A percentile compares a stretch with the other conserved stretches of the same genome.
These are phyloP conservation scores for Podabrus alpinus DNA, from an alignment of 2,888 invertebrate species.

Conservation along the genomic window DNA sequence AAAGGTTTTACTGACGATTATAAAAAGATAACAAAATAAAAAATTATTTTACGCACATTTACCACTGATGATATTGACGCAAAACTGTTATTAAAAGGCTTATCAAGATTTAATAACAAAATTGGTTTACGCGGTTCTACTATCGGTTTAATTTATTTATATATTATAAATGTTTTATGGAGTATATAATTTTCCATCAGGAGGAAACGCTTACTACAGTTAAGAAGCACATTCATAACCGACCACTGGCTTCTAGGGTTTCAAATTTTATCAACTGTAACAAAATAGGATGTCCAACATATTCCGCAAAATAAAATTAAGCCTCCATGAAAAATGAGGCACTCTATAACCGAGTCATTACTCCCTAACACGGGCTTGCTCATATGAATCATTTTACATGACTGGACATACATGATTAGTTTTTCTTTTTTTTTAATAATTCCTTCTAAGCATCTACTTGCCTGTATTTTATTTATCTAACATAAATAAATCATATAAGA, in stretches of 20 bases:
- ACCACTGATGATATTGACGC: neutral
- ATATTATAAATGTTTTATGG: slow-evolving; percentile 2
- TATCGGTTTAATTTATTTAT: neutral
- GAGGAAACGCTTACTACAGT: slow-evolving; percentile 27
- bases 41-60: neutral
- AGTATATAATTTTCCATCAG: slow-evolving; percentile 25
- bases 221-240: slow-evolving; percentile 39
- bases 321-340: slow-evolving; percentile 45
- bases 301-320: slow-evolving; percentile 48
- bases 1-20: neutral
- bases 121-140: neutral
- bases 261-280: slow-evolving; percentile 46
- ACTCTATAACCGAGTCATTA: slow-evolving; percentile 43
- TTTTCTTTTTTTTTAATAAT: slow-evolving; percentile 16
- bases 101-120: neutral
- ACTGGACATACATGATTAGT: slow-evolving; percentile 32
- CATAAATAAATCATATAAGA: neutral
- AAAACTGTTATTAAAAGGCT: neutral
- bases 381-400: slow-evolving; percentile 28
- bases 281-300: slow-evolving; percentile 47
- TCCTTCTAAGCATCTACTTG: neutral
- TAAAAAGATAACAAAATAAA: neutral
- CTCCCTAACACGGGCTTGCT: slow-evolving; percentile 35
- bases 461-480: neutral
- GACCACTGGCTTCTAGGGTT: slow-evolving; percentile 36